Evolutionary conservation across 2,888 invertebrate genomes (phyloP).

Genomic region (Girardia tigrina): DNA sequence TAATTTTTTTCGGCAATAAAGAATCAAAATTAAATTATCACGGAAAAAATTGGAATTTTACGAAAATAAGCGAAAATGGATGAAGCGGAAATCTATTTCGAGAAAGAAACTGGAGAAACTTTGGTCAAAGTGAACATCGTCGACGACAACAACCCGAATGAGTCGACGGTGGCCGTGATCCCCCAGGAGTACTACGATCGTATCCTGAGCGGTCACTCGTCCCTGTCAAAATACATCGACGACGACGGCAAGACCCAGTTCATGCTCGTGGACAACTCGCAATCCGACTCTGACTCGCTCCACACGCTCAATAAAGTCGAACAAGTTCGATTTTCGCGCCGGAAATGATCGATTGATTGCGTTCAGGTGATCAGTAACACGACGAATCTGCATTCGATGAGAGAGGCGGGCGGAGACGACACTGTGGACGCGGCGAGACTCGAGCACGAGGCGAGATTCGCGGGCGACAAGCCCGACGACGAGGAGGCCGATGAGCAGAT

Average conservation of each 20-base stretch:
- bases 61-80: too few species aligned
- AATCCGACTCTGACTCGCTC: neutral
- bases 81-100: neutral
- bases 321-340: neutral
- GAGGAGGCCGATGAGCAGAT: neutral
- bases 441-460: neutral
- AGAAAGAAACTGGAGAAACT: constrained; percentile 34
- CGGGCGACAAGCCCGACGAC: neutral
- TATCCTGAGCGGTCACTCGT: neutral
- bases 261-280: neutral
- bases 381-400: neutral
- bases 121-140: constrained; percentile 34
- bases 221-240: neutral
- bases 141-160: constrained; percentile 30
- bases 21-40: neutral
- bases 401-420: neutral
- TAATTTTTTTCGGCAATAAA: neutral
- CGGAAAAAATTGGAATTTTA: neutral
- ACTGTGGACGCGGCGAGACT: neutral
- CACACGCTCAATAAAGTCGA: neutral
- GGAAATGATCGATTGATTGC: neutral
- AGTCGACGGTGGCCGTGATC: neutral
- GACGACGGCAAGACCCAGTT: neutral
- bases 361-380: neutral
- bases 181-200: neutral